A percentile compares a stretch with the other conserved stretches of the same genome.
These are phyloP conservation scores for Melieria crassipennis DNA, from an alignment of 2,888 invertebrate genomes.

Conservation along the genomic window DNA sequence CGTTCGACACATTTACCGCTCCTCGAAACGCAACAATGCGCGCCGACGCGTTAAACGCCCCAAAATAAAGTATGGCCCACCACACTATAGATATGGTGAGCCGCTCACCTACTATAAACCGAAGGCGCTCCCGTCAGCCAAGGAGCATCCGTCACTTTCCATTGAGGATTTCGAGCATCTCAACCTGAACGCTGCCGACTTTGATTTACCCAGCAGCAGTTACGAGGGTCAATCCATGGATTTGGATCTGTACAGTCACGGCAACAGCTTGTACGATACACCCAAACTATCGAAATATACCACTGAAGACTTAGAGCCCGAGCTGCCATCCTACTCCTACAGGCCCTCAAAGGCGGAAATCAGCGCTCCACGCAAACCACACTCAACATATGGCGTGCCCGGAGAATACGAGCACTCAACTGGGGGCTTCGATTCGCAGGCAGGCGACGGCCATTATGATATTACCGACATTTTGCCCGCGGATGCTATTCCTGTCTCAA, in stretches of 20 bases:
- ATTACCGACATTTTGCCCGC: too few relatives aligned
- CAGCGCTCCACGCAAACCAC: constrained; percentile 48
- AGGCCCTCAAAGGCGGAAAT: constrained; percentile 24
- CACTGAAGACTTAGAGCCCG: constrained; percentile 35
- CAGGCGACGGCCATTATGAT: too few relatives aligned
- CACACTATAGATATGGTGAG: constrained; percentile 43
- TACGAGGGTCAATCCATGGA: constrained; percentile 60
- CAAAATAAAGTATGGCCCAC: constrained; percentile 55
- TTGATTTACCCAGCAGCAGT: constrained; percentile 55
- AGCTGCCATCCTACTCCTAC: constrained; percentile 35
- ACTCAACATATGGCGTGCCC: constrained; percentile 50
- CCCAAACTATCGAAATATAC: constrained; percentile 52
- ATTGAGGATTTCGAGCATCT: constrained; percentile 55
- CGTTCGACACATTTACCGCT: constrained; percentile 47
- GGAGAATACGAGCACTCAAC: not conserved
- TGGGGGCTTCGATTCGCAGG: too few relatives aligned
- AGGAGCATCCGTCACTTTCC: constrained; percentile 38
- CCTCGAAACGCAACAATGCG: constrained; percentile 49
- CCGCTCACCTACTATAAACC: constrained; percentile 50
- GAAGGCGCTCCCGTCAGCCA: constrained; percentile 16
- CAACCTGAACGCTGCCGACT: constrained; percentile 53
- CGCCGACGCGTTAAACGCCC: constrained; percentile 52
- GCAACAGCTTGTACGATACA: constrained; percentile 44
- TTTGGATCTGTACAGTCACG: constrained; percentile 56
- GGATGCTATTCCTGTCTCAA: too few relatives aligned